Evolutionary conservation across 2,888 invertebrate genomes (phyloP).

Genomic region (Mesoligia furuncula): DNA sequence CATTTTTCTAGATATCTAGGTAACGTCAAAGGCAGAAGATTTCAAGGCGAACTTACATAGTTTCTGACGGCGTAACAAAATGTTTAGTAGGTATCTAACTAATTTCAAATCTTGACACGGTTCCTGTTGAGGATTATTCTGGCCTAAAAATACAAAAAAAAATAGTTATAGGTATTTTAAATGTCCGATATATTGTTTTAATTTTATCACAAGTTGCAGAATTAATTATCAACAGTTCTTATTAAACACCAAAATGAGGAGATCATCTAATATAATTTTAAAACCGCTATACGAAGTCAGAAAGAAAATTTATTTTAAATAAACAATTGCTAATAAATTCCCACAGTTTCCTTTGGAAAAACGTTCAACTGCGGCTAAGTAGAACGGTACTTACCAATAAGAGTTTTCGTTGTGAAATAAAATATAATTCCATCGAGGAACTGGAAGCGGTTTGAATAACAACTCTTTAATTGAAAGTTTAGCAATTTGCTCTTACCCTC

Average conservation of each 20-base stretch:
- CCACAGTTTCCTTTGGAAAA: constrained; percentile 77
- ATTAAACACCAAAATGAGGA: constrained; percentile 54
- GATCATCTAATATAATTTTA: constrained; percentile 65
- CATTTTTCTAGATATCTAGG: constrained; percentile 30
- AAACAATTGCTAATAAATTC: constrained; percentile 80
- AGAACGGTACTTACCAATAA: constrained; percentile 82
- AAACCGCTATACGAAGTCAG: constrained; percentile 59
- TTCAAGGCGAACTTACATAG: constrained; percentile 27
- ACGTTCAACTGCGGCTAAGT: constrained; percentile 81
- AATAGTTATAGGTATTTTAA: not conserved
- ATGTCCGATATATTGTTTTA: not conserved
- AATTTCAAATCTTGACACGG: constrained; percentile 22
- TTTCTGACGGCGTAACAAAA: constrained; percentile 40
- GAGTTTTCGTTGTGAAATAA: constrained; percentile 86
- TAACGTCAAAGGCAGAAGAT: constrained; percentile 38
- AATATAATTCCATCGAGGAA: constrained; percentile 87
- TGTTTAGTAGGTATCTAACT: constrained; percentile 14
- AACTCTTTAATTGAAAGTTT: constrained; percentile 91
- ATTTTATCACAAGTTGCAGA: not conserved
- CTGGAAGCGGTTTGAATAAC: constrained; percentile 89
- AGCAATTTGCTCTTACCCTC: constrained; percentile 90
- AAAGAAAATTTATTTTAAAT: constrained; percentile 72
- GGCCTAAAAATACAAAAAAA: not conserved
- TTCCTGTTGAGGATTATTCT: constrained; percentile 7
- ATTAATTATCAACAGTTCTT: constrained; percentile 31